Evolutionary conservation across 1,140 invertebrate species (phyloP).

Genomic region (Drosophila yakuba): DNA sequence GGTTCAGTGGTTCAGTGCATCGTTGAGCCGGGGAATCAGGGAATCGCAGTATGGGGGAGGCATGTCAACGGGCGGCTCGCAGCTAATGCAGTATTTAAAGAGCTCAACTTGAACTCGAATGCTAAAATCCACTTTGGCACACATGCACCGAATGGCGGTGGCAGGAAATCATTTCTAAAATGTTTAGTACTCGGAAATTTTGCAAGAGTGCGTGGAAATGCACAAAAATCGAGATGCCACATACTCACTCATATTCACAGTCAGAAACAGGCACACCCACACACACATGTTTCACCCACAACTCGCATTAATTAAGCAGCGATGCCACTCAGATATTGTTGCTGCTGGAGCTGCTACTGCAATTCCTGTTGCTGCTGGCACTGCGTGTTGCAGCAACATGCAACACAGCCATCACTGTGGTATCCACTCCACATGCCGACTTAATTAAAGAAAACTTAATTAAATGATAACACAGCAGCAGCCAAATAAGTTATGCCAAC

Average conservation of each 20-base stretch:
- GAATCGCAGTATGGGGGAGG: not conserved
- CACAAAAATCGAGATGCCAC: conserved; percentile 13
- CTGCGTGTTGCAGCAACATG: conserved; percentile 63
- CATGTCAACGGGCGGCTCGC: conserved; percentile 24
- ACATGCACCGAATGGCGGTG: conserved; percentile 16
- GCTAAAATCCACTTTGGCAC: conserved; percentile 36
- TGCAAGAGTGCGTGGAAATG: conserved; percentile 36
- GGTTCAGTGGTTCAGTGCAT: not conserved
- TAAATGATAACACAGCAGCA: conserved; percentile 76
- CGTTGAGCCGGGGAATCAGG: not conserved
- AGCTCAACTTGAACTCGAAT: conserved; percentile 35
- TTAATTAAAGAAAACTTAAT: conserved; percentile 83
- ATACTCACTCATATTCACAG: conserved; percentile 7
- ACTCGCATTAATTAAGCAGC: conserved; percentile 68
- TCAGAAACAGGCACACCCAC: conserved; percentile 1
- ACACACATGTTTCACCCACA: not conserved
- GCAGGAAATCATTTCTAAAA: conserved; percentile 45
- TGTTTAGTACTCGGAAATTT: conserved; percentile 31
- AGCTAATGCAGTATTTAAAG: conserved; percentile 52
- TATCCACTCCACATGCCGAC: conserved; percentile 58
- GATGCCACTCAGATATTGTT: conserved; percentile 53
- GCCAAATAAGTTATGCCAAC: conserved; percentile 69
- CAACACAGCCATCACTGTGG: conserved; percentile 40
- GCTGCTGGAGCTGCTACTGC: conserved; percentile 9
- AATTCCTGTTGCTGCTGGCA: conserved; percentile 23